Base-by-base conservation (phyloP, 2,797 vertebrate species). In the Tadarida brasiliensis region DNA sequence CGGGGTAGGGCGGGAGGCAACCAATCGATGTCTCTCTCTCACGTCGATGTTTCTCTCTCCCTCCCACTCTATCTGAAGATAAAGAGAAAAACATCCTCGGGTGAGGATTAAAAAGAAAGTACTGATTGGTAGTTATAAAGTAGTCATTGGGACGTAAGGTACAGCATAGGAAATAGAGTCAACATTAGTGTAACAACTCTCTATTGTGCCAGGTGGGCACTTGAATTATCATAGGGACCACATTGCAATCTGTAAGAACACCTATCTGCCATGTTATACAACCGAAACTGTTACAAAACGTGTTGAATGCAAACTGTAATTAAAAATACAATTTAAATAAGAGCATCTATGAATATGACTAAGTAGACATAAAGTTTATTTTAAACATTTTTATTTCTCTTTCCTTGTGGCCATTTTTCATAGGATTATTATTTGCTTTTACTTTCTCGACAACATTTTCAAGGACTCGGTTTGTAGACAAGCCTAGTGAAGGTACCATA, bases 341-440 rank as follows among this genome's bases (percentile, higher is more conserved):
- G 9, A 47, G 10, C 30, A 67, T 73, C 24, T 84, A 77, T 49
- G 22, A 30, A 76, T 87, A 87, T 91, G 16, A 94, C 70, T 54
- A 71, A 28, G 1, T n/a, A 67, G 15, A 54, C 16, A 87, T 74
- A 61, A 87, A 94, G 8, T 76, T 76, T 87, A 76, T 39, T 77
- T 70, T 22, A 57, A 51, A 77, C 22, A 83, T 81, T 82, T 83
- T 57, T 33, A 39, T 74, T 73, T 7, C 15, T 87, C 57, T 76
- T 70, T 77, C 8, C 30, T 87, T 63, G 8, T n/a, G 15, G 3
- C 33, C 77, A 49, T 35, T 54, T 87, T 61, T 86, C 28, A 90
- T 47, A 71, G 57, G 19, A n/a, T 49, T 89, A 56, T 78, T 92
- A 78, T 56, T 88, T 88, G 77, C 8, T 80, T 78, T 84, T 84